Evolutionary conservation across 2,888 invertebrate genomes (phyloP).

Genomic region (Conus canariensis): DNA sequence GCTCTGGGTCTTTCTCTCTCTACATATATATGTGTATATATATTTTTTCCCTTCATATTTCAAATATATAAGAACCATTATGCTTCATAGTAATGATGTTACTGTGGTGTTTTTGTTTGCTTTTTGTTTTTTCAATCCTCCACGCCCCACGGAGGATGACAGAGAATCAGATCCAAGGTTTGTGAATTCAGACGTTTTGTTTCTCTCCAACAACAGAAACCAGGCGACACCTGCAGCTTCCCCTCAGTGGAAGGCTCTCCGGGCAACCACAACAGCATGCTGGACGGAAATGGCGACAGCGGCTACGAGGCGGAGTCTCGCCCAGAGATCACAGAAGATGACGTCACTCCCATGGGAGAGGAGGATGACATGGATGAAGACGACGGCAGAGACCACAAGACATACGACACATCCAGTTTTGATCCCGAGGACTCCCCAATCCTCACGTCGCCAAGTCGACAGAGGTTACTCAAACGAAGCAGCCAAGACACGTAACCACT

Average conservation of each 20-base stretch:
- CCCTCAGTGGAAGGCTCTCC: slow-evolving; percentile 22
- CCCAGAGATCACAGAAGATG: slow-evolving; percentile 58
- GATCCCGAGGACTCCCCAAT: slow-evolving; percentile 44
- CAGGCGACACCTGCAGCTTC: not conserved
- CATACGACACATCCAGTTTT: slow-evolving; percentile 44
- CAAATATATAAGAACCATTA: too few relatives aligned
- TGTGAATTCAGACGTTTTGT: too few relatives aligned
- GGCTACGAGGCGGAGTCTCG: slow-evolving; percentile 72
- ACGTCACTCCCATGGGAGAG: slow-evolving; percentile 55
- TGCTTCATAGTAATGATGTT: too few relatives aligned
- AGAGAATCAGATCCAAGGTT: too few relatives aligned
- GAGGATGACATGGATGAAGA: slow-evolving; percentile 41
- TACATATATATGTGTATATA: too few relatives aligned
- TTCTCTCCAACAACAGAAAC: slow-evolving; percentile 15
- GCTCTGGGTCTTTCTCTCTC: too few relatives aligned
- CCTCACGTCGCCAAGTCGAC: slow-evolving; percentile 39
- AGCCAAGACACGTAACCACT: slow-evolving; percentile 12
- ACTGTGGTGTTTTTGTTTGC: too few relatives aligned
- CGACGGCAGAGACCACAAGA: slow-evolving; percentile 28
- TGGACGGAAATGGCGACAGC: slow-evolving; percentile 67
- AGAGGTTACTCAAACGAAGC: slow-evolving; percentile 33
- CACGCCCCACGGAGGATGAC: too few relatives aligned
- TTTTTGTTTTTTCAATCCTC: not conserved
- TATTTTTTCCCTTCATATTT: not conserved
- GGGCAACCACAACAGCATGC: slow-evolving; percentile 28